These are phyloP conservation scores for Oreonectes daqikongensis DNA, from an alignment of 2,797 vertebrate genomes.

Conservation along the genomic window DNA sequence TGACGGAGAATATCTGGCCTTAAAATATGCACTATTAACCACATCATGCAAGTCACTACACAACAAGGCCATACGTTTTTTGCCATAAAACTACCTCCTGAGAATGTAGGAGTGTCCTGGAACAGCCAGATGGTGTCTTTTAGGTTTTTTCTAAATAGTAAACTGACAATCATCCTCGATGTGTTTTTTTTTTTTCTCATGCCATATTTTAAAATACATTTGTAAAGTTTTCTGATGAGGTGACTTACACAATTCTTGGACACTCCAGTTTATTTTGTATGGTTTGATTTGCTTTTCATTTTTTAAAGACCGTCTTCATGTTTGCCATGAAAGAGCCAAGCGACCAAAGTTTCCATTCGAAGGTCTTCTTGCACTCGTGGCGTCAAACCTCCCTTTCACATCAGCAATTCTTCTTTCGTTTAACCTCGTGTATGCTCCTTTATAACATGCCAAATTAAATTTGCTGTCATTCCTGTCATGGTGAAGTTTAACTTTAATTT, in stretches of 20 bases:
- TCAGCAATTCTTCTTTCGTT: slow-evolving; percentile 62
- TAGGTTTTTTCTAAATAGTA: slow-evolving; percentile 32
- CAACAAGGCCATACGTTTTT: slow-evolving; percentile 53
- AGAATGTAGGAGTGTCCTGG: slow-evolving; percentile 76
- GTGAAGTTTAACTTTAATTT: slow-evolving; percentile 73
- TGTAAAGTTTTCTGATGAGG: neutral
- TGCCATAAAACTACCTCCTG: slow-evolving; percentile 75
- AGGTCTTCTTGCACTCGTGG: slow-evolving; percentile 68
- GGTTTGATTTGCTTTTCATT: slow-evolving; percentile 23
- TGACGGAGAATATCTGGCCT: slow-evolving; percentile 70
- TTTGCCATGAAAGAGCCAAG: slow-evolving; percentile 69
- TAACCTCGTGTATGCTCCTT: slow-evolving; percentile 66
- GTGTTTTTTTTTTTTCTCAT: slow-evolving; percentile 3
- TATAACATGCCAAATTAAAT: slow-evolving; percentile 82
- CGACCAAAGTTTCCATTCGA: slow-evolving; percentile 73
- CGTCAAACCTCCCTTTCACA: slow-evolving; percentile 72
- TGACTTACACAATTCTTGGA: slow-evolving; percentile 58
- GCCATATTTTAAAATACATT: slow-evolving; percentile 18
- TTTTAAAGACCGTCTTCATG: slow-evolving; percentile 41
- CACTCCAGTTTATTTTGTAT: slow-evolving; percentile 53
- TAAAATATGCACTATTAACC: slow-evolving; percentile 74
- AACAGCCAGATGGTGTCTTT: slow-evolving; percentile 47
- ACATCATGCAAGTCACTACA: slow-evolving; percentile 61
- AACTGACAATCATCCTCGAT: slow-evolving; percentile 65
- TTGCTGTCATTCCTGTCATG: slow-evolving; percentile 80